These are phyloP conservation scores for Mallotus villosus DNA, from an alignment of 2,797 vertebrate genomes.

Conservation along the genomic window DNA sequence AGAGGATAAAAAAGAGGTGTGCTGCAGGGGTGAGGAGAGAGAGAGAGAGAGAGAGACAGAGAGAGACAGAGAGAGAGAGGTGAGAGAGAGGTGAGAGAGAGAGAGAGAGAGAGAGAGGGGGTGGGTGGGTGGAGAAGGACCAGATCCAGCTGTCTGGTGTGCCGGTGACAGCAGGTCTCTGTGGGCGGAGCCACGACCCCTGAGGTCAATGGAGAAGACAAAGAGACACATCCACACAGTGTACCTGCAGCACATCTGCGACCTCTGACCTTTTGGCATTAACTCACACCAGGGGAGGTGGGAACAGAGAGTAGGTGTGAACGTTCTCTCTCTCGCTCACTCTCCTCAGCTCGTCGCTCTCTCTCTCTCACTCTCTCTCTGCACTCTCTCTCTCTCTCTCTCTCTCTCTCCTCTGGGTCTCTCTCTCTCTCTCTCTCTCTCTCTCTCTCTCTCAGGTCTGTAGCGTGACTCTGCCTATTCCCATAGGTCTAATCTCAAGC, in stretches of 20 bases:
- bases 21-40: neutral
- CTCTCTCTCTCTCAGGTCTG: neutral
- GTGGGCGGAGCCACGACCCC: too few relatives aligned
- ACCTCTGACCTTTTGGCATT: slow-evolving; percentile 1
- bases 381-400: too few relatives aligned
- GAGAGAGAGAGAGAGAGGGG: neutral
- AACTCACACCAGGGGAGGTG: slow-evolving; percentile 10
- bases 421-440: too few relatives aligned
- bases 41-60: neutral
- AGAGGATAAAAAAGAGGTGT: neutral
- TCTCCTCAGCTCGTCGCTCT: too few relatives aligned
- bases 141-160: too few relatives aligned
- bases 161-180: too few relatives aligned
- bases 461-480: neutral
- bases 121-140: neutral
- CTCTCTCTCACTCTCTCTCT: too few relatives aligned
- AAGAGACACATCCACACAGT: too few relatives aligned
- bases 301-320: neutral
- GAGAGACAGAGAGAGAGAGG: slow-evolving; percentile 7
- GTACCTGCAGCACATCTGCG: slow-evolving; percentile 13
- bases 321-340: too few relatives aligned
- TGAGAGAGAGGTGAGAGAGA: neutral
- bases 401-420: too few relatives aligned
- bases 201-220: too few relatives aligned
- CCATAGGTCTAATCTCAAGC: neutral